These are phyloP conservation scores for Monarcha castaneiventris DNA, from an alignment of 2,113 vertebrate species.

Conservation along the genomic window DNA sequence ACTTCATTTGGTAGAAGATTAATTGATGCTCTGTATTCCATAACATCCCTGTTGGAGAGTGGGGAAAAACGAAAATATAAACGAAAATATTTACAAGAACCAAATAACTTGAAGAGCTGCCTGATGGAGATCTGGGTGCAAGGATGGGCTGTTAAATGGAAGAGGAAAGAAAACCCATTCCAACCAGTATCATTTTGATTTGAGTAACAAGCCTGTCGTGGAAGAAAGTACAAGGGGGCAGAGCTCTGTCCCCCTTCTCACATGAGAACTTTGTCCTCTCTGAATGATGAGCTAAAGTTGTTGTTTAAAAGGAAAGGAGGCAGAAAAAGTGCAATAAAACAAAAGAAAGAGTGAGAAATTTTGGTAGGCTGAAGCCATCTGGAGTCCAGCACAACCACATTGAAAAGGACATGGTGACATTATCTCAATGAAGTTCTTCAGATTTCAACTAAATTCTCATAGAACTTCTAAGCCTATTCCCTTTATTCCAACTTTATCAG, in stretches of 20 bases:
- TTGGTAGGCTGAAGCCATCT: not conserved
- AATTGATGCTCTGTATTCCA: not conserved
- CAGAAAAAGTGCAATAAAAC: not conserved
- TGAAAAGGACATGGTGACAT: not conserved
- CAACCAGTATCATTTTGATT: not conserved
- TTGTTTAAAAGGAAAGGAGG: not conserved
- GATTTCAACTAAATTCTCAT: not conserved
- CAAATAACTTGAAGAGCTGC: not conserved
- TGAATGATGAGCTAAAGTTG: not conserved
- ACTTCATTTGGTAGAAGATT: not conserved
- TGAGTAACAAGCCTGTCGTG: not conserved
- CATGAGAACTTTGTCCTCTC: not conserved
- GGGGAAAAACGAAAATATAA: not conserved
- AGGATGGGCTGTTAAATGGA: not conserved
- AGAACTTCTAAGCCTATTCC: not conserved
- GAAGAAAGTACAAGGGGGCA: not conserved
- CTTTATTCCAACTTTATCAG: accelerated
- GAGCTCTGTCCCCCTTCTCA: not conserved
- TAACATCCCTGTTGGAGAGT: not conserved
- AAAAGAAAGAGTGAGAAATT: not conserved
- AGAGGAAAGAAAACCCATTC: not conserved
- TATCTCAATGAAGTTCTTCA: not conserved
- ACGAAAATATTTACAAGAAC: not conserved
- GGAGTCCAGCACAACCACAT: not conserved
- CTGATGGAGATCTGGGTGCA: not conserved